Evolutionary conservation across 2,797 vertebrate genomes (phyloP), one percentile per base, ranked within the genome.

Genomic region (Phalanger gymnotis): DNA sequence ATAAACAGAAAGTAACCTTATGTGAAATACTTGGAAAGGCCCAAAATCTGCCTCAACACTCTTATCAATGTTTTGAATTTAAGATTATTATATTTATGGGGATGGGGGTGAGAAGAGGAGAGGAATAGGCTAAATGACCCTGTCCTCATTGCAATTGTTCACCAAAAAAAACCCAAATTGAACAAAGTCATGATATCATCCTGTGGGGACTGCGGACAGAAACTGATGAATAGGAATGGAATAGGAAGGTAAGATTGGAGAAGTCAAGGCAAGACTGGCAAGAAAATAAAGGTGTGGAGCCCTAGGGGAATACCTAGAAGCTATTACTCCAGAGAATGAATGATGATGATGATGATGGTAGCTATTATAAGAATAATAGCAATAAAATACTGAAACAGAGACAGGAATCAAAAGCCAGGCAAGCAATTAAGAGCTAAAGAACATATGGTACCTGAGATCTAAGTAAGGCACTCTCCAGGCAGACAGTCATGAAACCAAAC

Each of bases 101-200:
- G 53, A 53, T n/a, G n/a, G 53, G 53, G 53, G 53, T 1, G 1
- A 2, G 40, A 27, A 0, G 3, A 25, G 9, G 14, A 0, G 2
- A 7, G 7, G 10, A 25, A 27, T 11, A 47, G 40, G 73, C 5
- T 9, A 81, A 27, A 87, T 87, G 19, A 87, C 2, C 40, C 40
- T 47, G 7, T 87, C 51, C 73, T 47, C 51, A 27, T 11, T 3
- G 40, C 9, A 51, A 10, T 47, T 47, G 5, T 12, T 87, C 47
- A 81, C 25, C 25, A 25, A 47, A 27, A 22, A 87, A 87, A 87
- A 27, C 40, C 6, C 40, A 81, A 73, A 81, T 81, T 40, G 34
- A 73, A 40, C 66, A 81, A 81, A 31, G 73, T 47, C 47, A 22
- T 81, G 40, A 47, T 81, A 81, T 0, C 7, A 81, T 81, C 22